Conservation (phyloP, 2,888 invertebrate species). For the Bhutanitis thaidina region DNA sequence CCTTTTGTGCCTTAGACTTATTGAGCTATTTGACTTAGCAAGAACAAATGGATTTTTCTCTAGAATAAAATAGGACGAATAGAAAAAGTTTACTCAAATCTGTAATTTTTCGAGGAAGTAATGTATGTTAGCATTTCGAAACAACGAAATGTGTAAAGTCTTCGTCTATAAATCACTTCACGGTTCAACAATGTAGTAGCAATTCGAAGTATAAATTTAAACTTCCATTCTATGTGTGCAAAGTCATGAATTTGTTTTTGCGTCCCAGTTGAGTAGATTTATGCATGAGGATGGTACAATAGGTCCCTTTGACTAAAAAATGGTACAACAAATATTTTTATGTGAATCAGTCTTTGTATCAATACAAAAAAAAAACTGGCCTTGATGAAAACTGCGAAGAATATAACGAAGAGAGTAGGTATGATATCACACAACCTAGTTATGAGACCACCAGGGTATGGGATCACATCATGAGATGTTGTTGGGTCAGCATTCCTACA, state of each 20-base stretch:
- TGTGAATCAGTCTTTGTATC: too few species aligned
- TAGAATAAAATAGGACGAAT: too few species aligned
- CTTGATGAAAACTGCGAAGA: too few species aligned
- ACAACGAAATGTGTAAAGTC: constrained; percentile 27
- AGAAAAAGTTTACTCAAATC: background rate
- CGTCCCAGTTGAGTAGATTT: constrained; percentile 24
- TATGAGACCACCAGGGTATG: too few species aligned
- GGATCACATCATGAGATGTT: too few species aligned
- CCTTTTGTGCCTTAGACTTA: too few species aligned
- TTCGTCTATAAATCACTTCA: constrained; percentile 28
- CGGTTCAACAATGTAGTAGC: constrained; percentile 25
- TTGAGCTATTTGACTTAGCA: too few species aligned
- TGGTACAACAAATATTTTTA: background rate
- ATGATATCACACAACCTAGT: too few species aligned
- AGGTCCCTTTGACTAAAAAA: constrained; percentile 14
- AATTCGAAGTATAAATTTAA: constrained; percentile 26
- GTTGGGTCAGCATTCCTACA: too few species aligned
- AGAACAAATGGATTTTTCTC: too few species aligned
- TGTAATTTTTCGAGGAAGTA: constrained; percentile 20
- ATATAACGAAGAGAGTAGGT: too few species aligned
- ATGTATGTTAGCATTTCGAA: constrained; percentile 24
- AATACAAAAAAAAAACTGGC: too few species aligned
- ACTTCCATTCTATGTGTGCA: constrained; percentile 23
- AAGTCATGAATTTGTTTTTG: constrained; percentile 25
- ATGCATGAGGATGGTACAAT: constrained; percentile 20